phyloP scores from a whole-genome alignment of 2,888 invertebrate species.

The Drosophila leonis region DNA sequence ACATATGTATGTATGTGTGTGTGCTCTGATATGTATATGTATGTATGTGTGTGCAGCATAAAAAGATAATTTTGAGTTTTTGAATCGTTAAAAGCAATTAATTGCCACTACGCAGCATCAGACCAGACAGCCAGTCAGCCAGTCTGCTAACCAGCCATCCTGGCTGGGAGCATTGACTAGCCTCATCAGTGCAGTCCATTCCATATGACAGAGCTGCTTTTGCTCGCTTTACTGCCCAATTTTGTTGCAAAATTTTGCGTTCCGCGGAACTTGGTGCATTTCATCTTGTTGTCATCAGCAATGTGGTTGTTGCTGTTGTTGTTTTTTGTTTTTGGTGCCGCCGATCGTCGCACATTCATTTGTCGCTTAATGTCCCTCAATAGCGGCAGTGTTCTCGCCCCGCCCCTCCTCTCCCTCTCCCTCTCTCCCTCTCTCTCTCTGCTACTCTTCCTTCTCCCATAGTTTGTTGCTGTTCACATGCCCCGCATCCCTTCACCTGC shows the following conservation, averaged over 20 bases:
- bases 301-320: slow-evolving; percentile 37
- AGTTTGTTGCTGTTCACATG: slow-evolving; percentile 21
- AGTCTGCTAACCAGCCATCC: slow-evolving; percentile 40
- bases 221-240: slow-evolving; percentile 76
- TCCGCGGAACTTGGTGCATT: slow-evolving; percentile 79
- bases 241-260: slow-evolving; percentile 79
- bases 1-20: slow-evolving; percentile 14
- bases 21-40: slow-evolving; percentile 16
- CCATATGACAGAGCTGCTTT: slow-evolving; percentile 54
- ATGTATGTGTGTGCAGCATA: slow-evolving; percentile 67
- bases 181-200: slow-evolving; percentile 57
- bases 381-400: slow-evolving; percentile 34
- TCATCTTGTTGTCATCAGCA: slow-evolving; percentile 72
- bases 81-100: slow-evolving; percentile 81
- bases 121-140: slow-evolving; percentile 46
- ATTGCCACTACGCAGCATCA: slow-evolving; percentile 73
- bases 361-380: slow-evolving; percentile 80
- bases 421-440: neutral
- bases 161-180: slow-evolving; percentile 58
- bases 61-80: slow-evolving; percentile 78
- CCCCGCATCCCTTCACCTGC: slow-evolving; percentile 20
- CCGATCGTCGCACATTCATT: slow-evolving; percentile 78
- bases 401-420: neutral
- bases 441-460: slow-evolving; percentile 13
- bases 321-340: slow-evolving; percentile 48